Evolutionary conservation across 1,140 invertebrate species (phyloP), one percentile per base, ranked within the genome.

Genomic region (Drosophila pachea): DNA sequence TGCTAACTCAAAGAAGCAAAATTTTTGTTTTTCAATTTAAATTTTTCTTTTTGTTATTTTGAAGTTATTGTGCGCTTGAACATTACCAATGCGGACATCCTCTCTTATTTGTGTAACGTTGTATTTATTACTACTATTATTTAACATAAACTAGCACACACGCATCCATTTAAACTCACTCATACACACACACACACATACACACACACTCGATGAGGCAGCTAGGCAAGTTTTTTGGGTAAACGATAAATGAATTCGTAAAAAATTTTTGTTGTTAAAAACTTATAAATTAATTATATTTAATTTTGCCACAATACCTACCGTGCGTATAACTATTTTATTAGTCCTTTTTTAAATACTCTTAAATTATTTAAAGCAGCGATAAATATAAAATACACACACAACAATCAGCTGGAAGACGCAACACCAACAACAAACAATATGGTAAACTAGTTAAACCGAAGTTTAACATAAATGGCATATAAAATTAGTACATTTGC

Each of bases 271-370:
- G 79, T 81, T 81, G 75, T 81, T 78, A 76, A 76, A 81, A 73
- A 68, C 78, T 40, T 64, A 68, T 60, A 43, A 66, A 68, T 68
- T 72, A 79, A 68, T 68, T 72, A 79, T 79, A 77, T 67, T 82
- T 47, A 77, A 74, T 54, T 74, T 82, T 65, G 78, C 78, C 78
- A 22, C 22, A 74, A 86, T 59, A 79, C 66, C 76, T 76, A 81
- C 63, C 65, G 74, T 56, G 70, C 81, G 77, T 86, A 86, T 86
- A 86, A 86, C 81, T 83, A 70, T 66, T 70, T 73, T 73, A 73
- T 73, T 86, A 86, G 76, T 81, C 52, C 62, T 77, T 62, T 86
- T 77, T 86, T 86, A 47, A 86, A 86, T 86, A 86, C 81, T 86
- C 81, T 79, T 86, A 81, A 86, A 86, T 86, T 86, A 86, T 86